phyloP scores from a whole-genome alignment of 1,140 invertebrate genomes.

The Bicyclus anynana region DNA sequence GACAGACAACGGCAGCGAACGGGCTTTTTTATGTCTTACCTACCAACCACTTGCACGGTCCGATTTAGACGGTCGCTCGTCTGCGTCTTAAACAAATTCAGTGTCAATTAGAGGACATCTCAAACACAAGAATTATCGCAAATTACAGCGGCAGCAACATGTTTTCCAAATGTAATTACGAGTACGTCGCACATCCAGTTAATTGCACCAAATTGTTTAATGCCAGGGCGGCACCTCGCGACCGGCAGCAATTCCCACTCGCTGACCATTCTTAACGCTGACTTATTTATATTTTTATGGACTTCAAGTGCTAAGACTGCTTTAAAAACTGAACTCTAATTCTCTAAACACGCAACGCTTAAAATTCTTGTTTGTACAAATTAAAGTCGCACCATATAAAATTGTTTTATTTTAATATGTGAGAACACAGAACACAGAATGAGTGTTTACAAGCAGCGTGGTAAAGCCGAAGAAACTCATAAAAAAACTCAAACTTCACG shows the following conservation, averaged over 20 bases:
- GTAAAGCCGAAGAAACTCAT: no score
- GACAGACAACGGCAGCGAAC: no score
- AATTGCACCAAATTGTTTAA: constrained; percentile 75
- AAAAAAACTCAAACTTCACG: no score
- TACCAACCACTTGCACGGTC: no score
- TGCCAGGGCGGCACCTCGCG: constrained; percentile 46
- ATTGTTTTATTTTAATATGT: no score
- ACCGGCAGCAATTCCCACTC: constrained; percentile 23
- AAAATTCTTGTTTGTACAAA: no score
- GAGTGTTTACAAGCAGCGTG: no score
- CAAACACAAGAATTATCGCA: constrained; percentile 44
- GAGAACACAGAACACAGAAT: no score
- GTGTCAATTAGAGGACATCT: constrained; percentile 49
- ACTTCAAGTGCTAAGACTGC: background rate
- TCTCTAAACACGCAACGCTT: no score
- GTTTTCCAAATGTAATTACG: constrained; percentile 69
- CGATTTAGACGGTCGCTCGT: background rate
- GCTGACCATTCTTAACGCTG: constrained; percentile 8
- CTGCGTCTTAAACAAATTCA: constrained; percentile 42
- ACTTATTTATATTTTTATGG: background rate
- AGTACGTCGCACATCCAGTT: constrained; percentile 71
- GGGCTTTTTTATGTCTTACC: no score
- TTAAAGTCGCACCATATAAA: no score
- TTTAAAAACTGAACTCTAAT: no score
- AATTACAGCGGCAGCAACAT: constrained; percentile 55